phyloP scores from a whole-genome alignment of 1,140 invertebrate genomes.

The Drosophila pectinifera region DNA sequence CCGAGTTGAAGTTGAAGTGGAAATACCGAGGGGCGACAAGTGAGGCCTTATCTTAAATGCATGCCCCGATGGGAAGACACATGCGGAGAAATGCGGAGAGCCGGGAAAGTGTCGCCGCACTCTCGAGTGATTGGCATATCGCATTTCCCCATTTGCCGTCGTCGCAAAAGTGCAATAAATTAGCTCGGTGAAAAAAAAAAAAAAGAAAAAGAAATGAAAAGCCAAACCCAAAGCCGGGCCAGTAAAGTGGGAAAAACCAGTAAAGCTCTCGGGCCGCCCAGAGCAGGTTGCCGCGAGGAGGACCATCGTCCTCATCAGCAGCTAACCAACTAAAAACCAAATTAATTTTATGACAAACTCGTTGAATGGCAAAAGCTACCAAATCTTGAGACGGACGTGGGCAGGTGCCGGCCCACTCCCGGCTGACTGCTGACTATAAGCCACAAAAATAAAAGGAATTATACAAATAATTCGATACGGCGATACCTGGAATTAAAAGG shows the following conservation, averaged over 20 bases:
- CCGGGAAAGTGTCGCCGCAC: slow-evolving; percentile 59
- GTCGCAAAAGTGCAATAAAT: slow-evolving; percentile 79
- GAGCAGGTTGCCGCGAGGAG: slow-evolving; percentile 35
- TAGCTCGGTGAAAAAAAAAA: slow-evolving; percentile 35
- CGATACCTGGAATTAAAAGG: slow-evolving; percentile 52
- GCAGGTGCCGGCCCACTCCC: slow-evolving; percentile 28
- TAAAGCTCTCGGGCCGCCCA: slow-evolving; percentile 29
- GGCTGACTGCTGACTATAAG: slow-evolving; percentile 6
- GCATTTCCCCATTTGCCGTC: slow-evolving; percentile 76
- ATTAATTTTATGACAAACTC: slow-evolving; percentile 81
- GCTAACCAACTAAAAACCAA: slow-evolving; percentile 54
- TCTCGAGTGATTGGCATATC: slow-evolving; percentile 79
- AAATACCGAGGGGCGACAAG: slow-evolving; percentile 63
- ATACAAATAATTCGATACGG: slow-evolving; percentile 46
- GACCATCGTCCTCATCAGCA: slow-evolving; percentile 41
- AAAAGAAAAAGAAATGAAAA: no score
- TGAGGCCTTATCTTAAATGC: slow-evolving; percentile 80
- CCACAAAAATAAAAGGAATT: slow-evolving; percentile 27
- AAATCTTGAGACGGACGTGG: slow-evolving; percentile 35
- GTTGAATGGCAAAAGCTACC: slow-evolving; percentile 69
- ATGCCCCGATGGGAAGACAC: slow-evolving; percentile 52
- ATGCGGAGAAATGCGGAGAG: slow-evolving; percentile 22
- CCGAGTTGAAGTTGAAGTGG: slow-evolving; percentile 27
- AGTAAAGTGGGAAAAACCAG: slow-evolving; percentile 34
- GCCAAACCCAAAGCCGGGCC: not conserved